These are phyloP conservation scores for Trogon melanurus DNA, from an alignment of 2,113 vertebrate genomes.

Conservation along the genomic window DNA sequence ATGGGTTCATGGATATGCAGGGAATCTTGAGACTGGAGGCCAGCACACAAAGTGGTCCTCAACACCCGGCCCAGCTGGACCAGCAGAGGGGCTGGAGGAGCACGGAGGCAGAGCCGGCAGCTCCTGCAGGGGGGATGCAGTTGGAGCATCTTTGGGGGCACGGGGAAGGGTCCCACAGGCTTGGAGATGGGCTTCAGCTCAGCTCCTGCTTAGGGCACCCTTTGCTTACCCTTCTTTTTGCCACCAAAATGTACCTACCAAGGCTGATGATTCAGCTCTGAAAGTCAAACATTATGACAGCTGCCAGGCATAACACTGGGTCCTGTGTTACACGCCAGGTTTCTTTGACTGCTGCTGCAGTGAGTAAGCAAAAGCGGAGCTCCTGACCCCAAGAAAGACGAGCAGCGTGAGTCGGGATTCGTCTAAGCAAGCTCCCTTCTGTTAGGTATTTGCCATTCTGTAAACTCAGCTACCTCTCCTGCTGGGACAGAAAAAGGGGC, in stretches of 20 bases:
- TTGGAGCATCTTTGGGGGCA: accelerated
- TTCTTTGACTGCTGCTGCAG: slow-evolving; percentile 33
- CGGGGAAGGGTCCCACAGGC: not conserved
- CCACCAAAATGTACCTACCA: not conserved
- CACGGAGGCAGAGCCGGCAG: not conserved
- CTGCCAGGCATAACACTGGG: not conserved
- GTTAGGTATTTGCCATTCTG: not conserved
- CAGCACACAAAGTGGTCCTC: not conserved
- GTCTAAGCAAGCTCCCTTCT: not conserved
- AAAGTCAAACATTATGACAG: not conserved
- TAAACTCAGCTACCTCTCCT: not conserved
- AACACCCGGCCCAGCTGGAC: not conserved
- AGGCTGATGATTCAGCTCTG: not conserved
- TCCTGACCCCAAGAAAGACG: not conserved
- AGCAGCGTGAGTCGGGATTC: not conserved
- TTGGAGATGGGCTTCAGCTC: not conserved
- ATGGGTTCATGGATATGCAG: accelerated
- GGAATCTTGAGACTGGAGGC: not conserved
- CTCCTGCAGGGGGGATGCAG: not conserved
- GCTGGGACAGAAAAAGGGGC: not conserved
- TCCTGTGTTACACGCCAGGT: not conserved
- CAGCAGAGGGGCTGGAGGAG: not conserved
- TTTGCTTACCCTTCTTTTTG: not conserved
- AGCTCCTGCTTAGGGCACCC: not conserved
- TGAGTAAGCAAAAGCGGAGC: slow-evolving; percentile 26